Evolutionary conservation across 2,113 vertebrate species (phyloP).

Genomic region (Podarcis cretensis): DNA sequence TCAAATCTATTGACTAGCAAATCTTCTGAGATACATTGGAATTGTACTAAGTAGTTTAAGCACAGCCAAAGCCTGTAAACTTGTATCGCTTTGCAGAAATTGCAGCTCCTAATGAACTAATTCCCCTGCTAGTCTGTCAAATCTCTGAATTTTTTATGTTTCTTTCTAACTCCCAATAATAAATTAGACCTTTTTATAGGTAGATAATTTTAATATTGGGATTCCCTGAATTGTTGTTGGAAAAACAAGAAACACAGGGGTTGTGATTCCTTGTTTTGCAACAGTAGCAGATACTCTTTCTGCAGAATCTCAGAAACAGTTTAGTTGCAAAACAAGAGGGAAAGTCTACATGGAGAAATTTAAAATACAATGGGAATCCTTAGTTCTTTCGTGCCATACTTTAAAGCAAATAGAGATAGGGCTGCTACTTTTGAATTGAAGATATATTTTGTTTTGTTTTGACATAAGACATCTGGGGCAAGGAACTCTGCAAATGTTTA

Average conservation of each 20-base stretch:
- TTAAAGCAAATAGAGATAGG: neutral
- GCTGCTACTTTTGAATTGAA: neutral
- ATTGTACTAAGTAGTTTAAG: neutral
- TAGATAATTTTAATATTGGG: neutral
- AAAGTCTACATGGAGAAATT: accelerated
- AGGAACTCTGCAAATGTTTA: neutral
- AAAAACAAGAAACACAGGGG: neutral
- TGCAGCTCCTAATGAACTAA: neutral
- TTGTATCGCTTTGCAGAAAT: slow-evolving; percentile 1
- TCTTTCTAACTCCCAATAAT: neutral
- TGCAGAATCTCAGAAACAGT: neutral
- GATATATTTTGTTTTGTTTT: neutral
- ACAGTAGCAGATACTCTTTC: neutral
- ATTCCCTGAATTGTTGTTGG: neutral
- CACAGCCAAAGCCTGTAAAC: neutral
- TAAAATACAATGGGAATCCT: neutral
- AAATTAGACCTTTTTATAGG: slow-evolving; percentile 1
- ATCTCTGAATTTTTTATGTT: neutral
- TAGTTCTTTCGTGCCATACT: neutral
- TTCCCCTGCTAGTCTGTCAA: neutral
- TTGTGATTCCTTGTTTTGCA: neutral
- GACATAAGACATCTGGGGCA: neutral
- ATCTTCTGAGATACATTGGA: neutral
- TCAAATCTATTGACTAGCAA: neutral
- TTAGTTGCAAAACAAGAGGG: neutral